phyloP scores from a whole-genome alignment of 2,113 vertebrate species.

The Gallinago undulata region DNA sequence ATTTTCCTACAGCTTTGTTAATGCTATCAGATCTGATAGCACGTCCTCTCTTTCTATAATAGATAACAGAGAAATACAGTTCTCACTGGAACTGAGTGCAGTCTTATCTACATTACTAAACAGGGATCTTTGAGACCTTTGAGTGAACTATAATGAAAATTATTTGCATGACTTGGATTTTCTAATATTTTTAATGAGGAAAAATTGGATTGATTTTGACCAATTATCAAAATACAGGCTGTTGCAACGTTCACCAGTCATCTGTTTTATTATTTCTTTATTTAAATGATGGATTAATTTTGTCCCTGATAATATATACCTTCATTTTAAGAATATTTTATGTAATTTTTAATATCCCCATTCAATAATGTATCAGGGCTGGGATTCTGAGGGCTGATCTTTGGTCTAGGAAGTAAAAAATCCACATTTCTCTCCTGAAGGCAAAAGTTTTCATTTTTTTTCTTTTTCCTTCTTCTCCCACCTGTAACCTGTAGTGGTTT shows the following conservation, averaged over 20 bases:
- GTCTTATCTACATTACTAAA: neutral
- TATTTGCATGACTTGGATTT: neutral
- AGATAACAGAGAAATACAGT: neutral
- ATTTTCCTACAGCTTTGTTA: neutral
- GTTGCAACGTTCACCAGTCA: neutral
- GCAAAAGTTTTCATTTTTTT: neutral
- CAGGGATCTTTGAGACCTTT: neutral
- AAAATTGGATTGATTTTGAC: neutral
- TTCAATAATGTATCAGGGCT: neutral
- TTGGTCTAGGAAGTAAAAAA: neutral
- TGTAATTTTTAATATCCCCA: neutral
- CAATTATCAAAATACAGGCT: neutral
- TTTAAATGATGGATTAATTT: neutral
- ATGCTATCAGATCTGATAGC: neutral
- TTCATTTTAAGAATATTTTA: neutral
- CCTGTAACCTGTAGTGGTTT: rapidly evolving
- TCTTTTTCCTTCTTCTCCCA: rapidly evolving
- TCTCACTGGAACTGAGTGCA: neutral
- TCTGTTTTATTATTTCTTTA: neutral
- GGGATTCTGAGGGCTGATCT: neutral
- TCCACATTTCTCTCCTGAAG: neutral
- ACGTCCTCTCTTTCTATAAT: neutral
- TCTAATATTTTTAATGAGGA: neutral
- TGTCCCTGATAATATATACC: neutral
- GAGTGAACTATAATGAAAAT: neutral